phyloP scores from a whole-genome alignment of 2,797 vertebrate genomes.

The Gymnocypris eckloni region DNA sequence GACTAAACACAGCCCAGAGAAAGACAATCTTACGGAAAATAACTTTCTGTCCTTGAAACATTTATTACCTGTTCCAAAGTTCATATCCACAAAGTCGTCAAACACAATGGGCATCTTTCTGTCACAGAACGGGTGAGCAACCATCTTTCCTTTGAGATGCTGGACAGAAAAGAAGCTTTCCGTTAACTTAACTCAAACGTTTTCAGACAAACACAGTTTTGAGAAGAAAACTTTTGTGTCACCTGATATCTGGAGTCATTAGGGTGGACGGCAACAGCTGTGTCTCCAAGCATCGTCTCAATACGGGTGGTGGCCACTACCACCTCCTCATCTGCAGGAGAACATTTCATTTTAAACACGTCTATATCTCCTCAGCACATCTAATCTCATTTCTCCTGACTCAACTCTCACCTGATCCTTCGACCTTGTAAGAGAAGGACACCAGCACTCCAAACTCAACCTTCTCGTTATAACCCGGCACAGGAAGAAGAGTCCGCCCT shows the following conservation, averaged over 20 bases:
- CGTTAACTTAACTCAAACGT: not conserved
- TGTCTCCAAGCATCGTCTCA: constrained; percentile 93
- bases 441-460: constrained; percentile 93
- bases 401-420: constrained; percentile 81
- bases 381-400: not conserved
- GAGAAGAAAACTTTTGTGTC: not conserved
- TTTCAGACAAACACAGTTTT: not conserved
- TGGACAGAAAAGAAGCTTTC: constrained; percentile 37
- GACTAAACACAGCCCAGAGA: not conserved
- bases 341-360: not conserved
- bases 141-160: constrained; percentile 85
- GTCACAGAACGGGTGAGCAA: constrained; percentile 86
- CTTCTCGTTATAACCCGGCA: constrained; percentile 91
- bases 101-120: constrained; percentile 86
- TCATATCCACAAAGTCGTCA: constrained; percentile 91
- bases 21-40: not conserved
- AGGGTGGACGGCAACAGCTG: constrained; percentile 89
- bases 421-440: constrained; percentile 89
- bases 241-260: constrained; percentile 86
- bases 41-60: not conserved
- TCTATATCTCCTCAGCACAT: not conserved
- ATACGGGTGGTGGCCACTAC: constrained; percentile 92
- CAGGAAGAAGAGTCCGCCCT: constrained; percentile 86
- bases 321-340: constrained; percentile 84
- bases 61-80: constrained; percentile 87